Evolutionary conservation across 2,888 invertebrate genomes (phyloP), one percentile per base, ranked within the genome.

Genomic region (Tetropium fuscum): DNA sequence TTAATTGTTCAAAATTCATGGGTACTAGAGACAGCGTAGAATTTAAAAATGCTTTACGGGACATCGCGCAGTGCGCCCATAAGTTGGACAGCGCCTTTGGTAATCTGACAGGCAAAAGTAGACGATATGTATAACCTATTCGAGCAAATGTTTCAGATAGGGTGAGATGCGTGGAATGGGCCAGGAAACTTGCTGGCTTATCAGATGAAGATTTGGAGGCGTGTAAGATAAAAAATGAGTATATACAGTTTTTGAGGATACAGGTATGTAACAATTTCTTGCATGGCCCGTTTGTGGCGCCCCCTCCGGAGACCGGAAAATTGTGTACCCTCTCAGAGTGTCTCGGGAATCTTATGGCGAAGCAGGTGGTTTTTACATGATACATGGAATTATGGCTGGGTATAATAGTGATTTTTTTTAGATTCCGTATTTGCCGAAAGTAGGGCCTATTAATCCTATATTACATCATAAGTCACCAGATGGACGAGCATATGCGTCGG

Each of bases 161-260:
- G 36, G 85, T 86, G 4, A 77, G 84, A 60, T 83, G 83, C 60
- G 80, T 82, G 15, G 85, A 86, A 75, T 86, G 86, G 86, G 74
- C 81, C 1, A 75, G 84, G 56, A 84, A 83, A 72, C 70, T 86
- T 3, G 74, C 80, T 1, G 77, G 79, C 25, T 69, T 85, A 38
- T 78, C 83, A 2, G 83, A 83, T 40, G 81, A 82, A 44, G 79
- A 80, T 47, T 70, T 83, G 32, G 83, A 84, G 74, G 70, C 74
- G 3, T 77, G 79, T 1, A 82, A 81, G 68, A 73, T 84, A 45
- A 80, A 84, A 54, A 86, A 86, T 68, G 84, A 86, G 58, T 86
- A 86, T 58, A 78, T 82, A 1, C 85, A 86, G 67, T 80, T 83
- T 55, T 72, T 86, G 60, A 77, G 84, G 59, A 84, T 86, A 16